These are phyloP conservation scores for Portevinia maculata DNA, from an alignment of 2,888 invertebrate genomes.

Conservation along the genomic window DNA sequence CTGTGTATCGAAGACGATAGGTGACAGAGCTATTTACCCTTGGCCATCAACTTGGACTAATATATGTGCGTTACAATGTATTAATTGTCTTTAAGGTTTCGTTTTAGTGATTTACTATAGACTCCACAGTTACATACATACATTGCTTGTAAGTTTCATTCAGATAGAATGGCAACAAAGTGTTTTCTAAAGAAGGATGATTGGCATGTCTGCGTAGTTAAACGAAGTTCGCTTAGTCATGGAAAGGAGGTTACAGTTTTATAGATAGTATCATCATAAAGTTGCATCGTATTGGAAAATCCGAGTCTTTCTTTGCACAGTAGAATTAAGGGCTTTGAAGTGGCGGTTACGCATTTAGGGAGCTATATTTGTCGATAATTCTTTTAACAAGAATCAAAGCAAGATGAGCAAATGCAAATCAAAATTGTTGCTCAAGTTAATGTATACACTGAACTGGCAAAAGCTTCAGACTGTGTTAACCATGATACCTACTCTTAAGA, in stretches of 20 bases:
- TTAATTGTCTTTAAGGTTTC: constrained; percentile 57
- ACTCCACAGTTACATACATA: constrained; percentile 27
- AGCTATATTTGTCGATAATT: no score
- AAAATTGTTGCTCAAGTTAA: no score
- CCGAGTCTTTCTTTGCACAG: background rate
- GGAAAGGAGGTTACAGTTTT: constrained; percentile 2
- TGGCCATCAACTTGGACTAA: constrained; percentile 68
- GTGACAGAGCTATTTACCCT: constrained; percentile 45
- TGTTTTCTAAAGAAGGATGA: constrained; percentile 20
- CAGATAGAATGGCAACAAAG: constrained; percentile 37
- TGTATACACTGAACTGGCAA: no score
- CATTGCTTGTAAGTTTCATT: constrained; percentile 46
- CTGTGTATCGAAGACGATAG: constrained; percentile 19
- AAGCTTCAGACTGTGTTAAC: no score
- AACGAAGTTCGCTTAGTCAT: constrained; percentile 57
- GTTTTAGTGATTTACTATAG: constrained; percentile 22
- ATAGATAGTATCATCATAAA: background rate
- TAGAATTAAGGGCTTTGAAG: background rate
- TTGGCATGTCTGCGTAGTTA: constrained; percentile 17
- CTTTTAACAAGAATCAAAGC: no score
- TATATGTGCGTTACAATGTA: constrained; percentile 45
- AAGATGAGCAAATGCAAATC: no score
- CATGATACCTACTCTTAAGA: no score
- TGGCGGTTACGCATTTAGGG: background rate
- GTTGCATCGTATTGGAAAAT: background rate